A percentile compares a stretch with the other conserved stretches of the same genome.
Evolutionary conservation across 1,140 invertebrate genomes (phyloP).

Genomic region (Melitaea cinxia): DNA sequence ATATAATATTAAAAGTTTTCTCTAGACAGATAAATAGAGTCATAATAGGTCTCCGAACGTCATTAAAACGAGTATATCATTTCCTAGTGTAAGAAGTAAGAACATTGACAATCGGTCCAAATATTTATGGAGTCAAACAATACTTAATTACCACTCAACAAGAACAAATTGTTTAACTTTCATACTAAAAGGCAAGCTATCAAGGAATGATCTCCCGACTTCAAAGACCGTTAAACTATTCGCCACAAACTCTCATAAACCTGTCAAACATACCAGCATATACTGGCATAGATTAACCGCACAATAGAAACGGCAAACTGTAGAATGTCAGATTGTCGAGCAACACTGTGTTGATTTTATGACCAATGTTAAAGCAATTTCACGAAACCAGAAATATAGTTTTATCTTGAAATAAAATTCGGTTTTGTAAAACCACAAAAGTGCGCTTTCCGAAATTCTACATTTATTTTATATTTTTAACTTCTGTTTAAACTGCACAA

Average conservation of each 20-base stretch:
- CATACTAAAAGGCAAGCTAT: conserved; percentile 4
- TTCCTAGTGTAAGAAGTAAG: too few relatives aligned
- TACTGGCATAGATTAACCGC: conserved; percentile 27
- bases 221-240: conserved; percentile 28
- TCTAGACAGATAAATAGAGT: too few relatives aligned
- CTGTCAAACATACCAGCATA: conserved; percentile 32
- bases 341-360: conserved; percentile 6
- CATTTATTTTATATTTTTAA: neutral
- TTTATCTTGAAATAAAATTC: conserved; percentile 1
- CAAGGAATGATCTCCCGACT: conserved; percentile 10
- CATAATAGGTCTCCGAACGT: too few relatives aligned
- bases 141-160: neutral
- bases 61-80: too few relatives aligned
- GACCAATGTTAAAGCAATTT: neutral
- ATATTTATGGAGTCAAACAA: too few relatives aligned
- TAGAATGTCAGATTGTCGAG: neutral
- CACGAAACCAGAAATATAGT: neutral
- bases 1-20: too few relatives aligned
- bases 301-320: conserved; percentile 22
- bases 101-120: too few relatives aligned
- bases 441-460: neutral
- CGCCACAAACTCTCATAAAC: conserved; percentile 35
- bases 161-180: conserved; percentile 5
- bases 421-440: neutral
- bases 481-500: too few relatives aligned